Evolutionary conservation across 2,797 vertebrate genomes (phyloP), one percentile per base, ranked within the genome.

Genomic region (Yasuhikotakia modesta): DNA sequence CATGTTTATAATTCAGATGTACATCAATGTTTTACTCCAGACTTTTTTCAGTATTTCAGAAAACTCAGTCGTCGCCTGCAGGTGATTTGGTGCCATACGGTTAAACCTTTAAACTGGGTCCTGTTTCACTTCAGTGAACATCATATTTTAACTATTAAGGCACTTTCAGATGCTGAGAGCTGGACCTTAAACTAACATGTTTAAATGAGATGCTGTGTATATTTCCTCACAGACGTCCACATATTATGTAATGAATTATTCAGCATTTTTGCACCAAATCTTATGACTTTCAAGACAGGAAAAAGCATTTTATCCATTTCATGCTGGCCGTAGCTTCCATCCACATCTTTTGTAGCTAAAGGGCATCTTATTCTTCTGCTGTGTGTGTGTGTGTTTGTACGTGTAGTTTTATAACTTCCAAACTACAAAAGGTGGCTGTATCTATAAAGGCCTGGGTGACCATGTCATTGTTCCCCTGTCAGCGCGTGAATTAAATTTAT

Each of bases 401-500:
- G 46, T 43, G 50, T 2, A 10, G 10, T 66, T 79, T 69, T 16
- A 69, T 72, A 67, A 52, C 73, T 35, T 52, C 1, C 3, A 52
- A 60, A 60, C 13, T 58, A 81, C 61, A 73, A 64, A 81, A 81
- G 64, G 39, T 11, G 8, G 14, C 14, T 73, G 57, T 69, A 30
- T 35, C 24, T 65, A 64, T 81, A 68, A 69, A 22, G 35, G 75
- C 14, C 43, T 32, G 53, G 35, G 64, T 73, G 64, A 52, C 58
- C 24, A 13, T 67, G 64, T 70, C 80, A 74, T 78, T 78, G 75
- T 81, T 55, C 75, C 67, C 12, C 64, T 78, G 16, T 73, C 57
- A 57, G 57, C 43, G 32, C 21, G 19, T 72, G 80, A 78, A 73
- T 70, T 78, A 21, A 57, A 73, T 74, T 73, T 65, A 81, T 64